phyloP scores from a whole-genome alignment of 1,140 invertebrate species.

The Diachasmimorpha longicaudata region DNA sequence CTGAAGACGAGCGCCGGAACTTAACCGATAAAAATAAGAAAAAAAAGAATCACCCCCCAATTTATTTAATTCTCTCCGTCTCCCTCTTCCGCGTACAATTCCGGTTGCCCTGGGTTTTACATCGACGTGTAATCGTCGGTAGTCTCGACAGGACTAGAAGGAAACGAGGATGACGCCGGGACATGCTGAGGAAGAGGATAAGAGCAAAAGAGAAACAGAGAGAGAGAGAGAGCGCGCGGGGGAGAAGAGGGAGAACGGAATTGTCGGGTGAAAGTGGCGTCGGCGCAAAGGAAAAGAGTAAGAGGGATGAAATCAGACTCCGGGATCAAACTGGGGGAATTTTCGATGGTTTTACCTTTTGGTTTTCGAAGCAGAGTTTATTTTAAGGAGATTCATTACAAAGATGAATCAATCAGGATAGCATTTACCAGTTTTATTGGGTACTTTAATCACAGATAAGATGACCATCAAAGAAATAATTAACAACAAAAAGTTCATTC shows the following conservation, averaged over 20 bases:
- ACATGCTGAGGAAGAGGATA: not conserved
- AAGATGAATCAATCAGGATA: not conserved
- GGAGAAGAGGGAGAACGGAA: not conserved
- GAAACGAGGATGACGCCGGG: not conserved
- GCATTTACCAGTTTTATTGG: no score
- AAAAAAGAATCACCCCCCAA: not conserved
- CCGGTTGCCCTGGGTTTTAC: not conserved
- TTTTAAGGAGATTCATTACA: not conserved
- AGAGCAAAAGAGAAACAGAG: not conserved
- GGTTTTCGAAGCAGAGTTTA: not conserved
- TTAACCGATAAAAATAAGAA: not conserved
- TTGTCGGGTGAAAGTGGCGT: slow-evolving; percentile 24
- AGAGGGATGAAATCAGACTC: not conserved
- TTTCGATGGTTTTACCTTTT: not conserved
- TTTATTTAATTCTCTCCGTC: not conserved
- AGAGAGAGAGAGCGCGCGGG: not conserved
- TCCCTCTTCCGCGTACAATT: not conserved
- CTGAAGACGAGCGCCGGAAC: not conserved
- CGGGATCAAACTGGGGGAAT: not conserved
- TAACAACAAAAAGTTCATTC: no score
- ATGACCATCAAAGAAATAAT: no score
- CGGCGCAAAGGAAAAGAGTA: slow-evolving; percentile 9
- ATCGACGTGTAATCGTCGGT: not conserved
- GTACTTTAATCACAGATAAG: no score
- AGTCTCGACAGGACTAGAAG: not conserved